These are phyloP conservation scores for Caloenas nicobarica DNA, from an alignment of 2,113 vertebrate genomes.

Conservation along the genomic window DNA sequence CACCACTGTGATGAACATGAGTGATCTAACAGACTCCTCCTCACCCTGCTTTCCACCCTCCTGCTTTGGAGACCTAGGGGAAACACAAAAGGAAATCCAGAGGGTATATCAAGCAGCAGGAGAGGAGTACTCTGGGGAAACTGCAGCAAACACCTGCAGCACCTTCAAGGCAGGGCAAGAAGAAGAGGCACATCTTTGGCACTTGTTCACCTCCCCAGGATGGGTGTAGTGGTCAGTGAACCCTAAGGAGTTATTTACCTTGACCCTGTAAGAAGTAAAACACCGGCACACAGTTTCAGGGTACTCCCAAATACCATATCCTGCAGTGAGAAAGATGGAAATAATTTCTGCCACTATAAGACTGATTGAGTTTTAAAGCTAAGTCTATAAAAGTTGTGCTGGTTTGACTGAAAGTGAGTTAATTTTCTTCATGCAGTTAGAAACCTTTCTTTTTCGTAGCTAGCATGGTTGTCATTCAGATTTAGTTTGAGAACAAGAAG, in stretches of 20 bases:
- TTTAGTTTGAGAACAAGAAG: too few species aligned
- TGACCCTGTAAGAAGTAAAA: background rate
- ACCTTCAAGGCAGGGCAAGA: background rate
- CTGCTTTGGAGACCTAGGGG: background rate
- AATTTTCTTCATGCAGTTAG: too few species aligned
- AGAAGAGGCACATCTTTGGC: background rate
- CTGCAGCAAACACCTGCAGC: background rate
- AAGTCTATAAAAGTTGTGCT: background rate
- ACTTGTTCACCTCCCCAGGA: background rate
- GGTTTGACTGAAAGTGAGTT: too few species aligned
- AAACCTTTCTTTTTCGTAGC: too few species aligned
- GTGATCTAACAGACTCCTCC: background rate
- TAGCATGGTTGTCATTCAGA: too few species aligned
- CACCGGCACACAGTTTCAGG: background rate
- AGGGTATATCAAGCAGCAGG: background rate
- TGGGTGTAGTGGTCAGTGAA: background rate
- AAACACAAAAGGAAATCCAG: background rate
- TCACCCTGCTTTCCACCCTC: background rate
- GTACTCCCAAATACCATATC: background rate
- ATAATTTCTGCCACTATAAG: background rate
- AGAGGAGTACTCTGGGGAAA: background rate
- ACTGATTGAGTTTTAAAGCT: background rate
- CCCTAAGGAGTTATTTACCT: background rate
- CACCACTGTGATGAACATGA: background rate
- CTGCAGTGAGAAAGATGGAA: background rate